A percentile compares a stretch with the other conserved stretches of the same genome.
These are phyloP conservation scores for Scalopus aquaticus DNA, from an alignment of 2,113 vertebrate species.

Conservation along the genomic window DNA sequence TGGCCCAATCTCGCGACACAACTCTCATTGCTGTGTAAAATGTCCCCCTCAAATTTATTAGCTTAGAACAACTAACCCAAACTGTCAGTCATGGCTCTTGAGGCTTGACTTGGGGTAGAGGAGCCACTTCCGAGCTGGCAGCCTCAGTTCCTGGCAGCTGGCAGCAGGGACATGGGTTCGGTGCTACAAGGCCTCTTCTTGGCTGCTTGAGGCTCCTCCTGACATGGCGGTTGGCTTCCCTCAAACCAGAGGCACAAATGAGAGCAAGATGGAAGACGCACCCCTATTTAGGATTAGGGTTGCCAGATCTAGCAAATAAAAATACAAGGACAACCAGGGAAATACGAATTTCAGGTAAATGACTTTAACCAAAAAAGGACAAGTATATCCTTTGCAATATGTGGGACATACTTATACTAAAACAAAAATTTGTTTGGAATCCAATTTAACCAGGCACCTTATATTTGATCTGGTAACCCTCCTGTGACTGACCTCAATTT, in stretches of 20 bases:
- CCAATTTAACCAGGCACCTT: neutral
- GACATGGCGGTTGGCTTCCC: no score
- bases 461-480: neutral
- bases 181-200: no score
- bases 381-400: neutral
- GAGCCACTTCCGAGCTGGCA: neutral
- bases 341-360: neutral
- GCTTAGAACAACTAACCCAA: neutral
- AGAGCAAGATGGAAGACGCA: neutral
- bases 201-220: neutral
- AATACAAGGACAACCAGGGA: neutral
- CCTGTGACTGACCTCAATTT: rapidly evolving
- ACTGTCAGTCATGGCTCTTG: neutral
- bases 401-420: neutral
- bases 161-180: neutral
- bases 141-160: neutral
- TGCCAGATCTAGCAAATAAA: neutral
- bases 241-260: neutral
- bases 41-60: neutral
- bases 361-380: neutral
- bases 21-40: neutral
- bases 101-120: neutral
- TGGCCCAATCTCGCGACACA: neutral
- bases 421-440: neutral
- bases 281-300: neutral